Conservation (phyloP, 2,113 vertebrate species). For the Guaruba guarouba region DNA sequence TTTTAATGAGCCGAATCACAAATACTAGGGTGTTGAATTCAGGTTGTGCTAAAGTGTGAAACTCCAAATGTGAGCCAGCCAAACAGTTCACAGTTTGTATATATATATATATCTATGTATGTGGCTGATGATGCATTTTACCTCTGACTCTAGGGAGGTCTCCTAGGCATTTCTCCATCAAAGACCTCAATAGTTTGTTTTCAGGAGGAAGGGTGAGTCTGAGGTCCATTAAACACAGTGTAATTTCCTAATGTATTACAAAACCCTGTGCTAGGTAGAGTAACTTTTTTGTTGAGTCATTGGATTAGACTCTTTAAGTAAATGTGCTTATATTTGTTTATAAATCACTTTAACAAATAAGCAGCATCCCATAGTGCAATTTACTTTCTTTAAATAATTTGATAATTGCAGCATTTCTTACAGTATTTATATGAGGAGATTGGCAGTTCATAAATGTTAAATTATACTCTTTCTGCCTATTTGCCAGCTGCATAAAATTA, state of each 20-base stretch:
- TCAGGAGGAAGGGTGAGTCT: background rate
- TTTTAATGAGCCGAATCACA: background rate
- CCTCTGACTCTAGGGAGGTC: background rate
- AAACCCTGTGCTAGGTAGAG: background rate
- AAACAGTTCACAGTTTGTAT: background rate
- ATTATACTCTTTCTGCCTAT: slow-evolving; percentile 26
- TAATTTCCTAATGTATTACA: background rate
- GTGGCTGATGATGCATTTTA: background rate
- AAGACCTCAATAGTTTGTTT: background rate
- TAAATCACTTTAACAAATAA: slow-evolving; percentile 40
- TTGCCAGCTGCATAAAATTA: slow-evolving; percentile 31
- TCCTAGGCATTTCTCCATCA: background rate
- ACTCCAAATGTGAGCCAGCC: background rate
- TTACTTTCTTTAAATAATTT: slow-evolving; percentile 7
- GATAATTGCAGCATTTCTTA: slow-evolving; percentile 30
- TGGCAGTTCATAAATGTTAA: slow-evolving; percentile 30
- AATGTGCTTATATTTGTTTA: background rate
- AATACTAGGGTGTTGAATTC: background rate
- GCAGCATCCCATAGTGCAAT: background rate
- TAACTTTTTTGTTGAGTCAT: slow-evolving; percentile 22
- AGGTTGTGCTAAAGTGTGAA: background rate
- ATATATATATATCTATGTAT: too few relatives aligned
- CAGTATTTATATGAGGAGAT: slow-evolving; percentile 36
- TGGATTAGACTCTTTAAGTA: background rate
- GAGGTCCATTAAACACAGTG: background rate